Percentiles rank a stretch among this genome's conserved stretches.
phyloP scores from a whole-genome alignment of 2,113 vertebrate species.

The Amblyornis subalaris region DNA sequence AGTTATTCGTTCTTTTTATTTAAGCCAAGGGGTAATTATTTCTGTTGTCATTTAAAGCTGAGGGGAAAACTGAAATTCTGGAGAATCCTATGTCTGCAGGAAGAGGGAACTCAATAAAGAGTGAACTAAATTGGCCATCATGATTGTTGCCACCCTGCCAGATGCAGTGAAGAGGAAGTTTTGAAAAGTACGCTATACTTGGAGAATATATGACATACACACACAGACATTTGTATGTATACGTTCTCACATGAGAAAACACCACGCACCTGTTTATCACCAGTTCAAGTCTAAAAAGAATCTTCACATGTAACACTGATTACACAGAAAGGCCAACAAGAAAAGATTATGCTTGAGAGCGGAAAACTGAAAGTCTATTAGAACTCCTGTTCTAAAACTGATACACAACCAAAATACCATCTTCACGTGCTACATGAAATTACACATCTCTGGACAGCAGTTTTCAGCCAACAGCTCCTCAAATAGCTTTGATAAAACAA shows the following conservation, averaged over 20 bases:
- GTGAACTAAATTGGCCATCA: neutral
- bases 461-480: neutral
- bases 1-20: slow-evolving; percentile 5
- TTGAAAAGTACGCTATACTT: neutral
- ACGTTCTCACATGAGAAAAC: neutral
- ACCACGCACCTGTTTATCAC: neutral
- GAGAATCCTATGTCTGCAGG: neutral
- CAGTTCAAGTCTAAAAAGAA: neutral
- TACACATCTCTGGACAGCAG: neutral
- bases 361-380: neutral
- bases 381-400: neutral
- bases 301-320: neutral
- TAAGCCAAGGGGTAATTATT: slow-evolving; percentile 5
- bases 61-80: neutral
- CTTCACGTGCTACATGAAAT: neutral
- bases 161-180: neutral
- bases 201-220: neutral
- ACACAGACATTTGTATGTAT: neutral
- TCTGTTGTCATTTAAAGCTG: slow-evolving; percentile 12
- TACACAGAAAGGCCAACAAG: neutral
- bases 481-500: neutral
- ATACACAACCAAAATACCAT: neutral
- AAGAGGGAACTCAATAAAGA: neutral
- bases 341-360: neutral
- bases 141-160: neutral